Conservation (phyloP, 1,140 invertebrate genomes). For the Drosophila ironensis region DNA sequence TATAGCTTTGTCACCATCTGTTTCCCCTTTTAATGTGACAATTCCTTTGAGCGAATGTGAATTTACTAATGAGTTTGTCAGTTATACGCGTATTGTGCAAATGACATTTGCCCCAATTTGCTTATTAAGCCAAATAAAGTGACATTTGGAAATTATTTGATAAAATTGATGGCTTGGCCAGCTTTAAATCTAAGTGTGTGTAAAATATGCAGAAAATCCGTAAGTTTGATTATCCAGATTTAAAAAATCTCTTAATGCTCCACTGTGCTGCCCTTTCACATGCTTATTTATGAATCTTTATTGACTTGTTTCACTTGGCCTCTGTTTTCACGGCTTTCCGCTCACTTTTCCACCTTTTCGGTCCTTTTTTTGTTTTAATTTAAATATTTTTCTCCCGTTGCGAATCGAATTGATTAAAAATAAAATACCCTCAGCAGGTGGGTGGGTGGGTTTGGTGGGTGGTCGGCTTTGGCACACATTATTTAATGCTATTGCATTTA, state of each 20-base stretch:
- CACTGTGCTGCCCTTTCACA: constrained; percentile 17
- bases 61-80: too few species aligned
- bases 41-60: too few species aligned
- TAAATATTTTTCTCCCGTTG: constrained; percentile 36
- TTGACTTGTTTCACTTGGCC: constrained; percentile 39
- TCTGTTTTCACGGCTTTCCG: constrained; percentile 4
- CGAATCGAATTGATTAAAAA: constrained; percentile 54
- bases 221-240: not conserved
- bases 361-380: constrained; percentile 18
- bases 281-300: constrained; percentile 35
- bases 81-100: constrained; percentile 1
- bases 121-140: too few species aligned
- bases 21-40: too few species aligned
- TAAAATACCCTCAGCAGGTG: constrained; percentile 16
- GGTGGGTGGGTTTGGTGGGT: not conserved
- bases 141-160: too few species aligned
- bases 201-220: too few species aligned
- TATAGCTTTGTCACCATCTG: too few species aligned
- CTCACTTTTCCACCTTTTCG: not conserved
- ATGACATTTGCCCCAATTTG: constrained; percentile 1
- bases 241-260: not conserved
- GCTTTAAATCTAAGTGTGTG: too few species aligned
- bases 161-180: too few species aligned
- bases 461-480: constrained; percentile 28
- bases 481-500: constrained; percentile 61